phyloP scores from a whole-genome alignment of 2,797 vertebrate genomes.

The Octomys mimax region DNA sequence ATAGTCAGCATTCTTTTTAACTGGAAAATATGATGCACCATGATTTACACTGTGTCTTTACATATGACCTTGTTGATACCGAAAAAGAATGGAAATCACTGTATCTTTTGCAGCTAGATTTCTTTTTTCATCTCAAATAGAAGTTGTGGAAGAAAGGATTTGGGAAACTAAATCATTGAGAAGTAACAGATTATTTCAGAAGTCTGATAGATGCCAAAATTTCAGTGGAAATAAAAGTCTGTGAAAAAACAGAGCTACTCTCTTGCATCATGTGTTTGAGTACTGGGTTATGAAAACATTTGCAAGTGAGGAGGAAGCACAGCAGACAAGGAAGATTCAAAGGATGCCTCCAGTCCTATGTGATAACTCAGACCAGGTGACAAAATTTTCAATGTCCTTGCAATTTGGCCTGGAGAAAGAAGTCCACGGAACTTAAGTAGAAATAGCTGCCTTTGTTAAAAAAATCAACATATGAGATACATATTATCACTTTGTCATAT shows the following conservation, averaged over 20 bases:
- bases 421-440: neutral
- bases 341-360: neutral
- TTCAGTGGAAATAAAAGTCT: constrained; percentile 83
- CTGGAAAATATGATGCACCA: constrained; percentile 43
- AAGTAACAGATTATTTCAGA: constrained; percentile 79
- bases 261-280: constrained; percentile 77
- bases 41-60: constrained; percentile 9
- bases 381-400: neutral
- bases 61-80: constrained; percentile 65
- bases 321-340: constrained; percentile 51
- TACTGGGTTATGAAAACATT: constrained; percentile 61
- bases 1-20: neutral
- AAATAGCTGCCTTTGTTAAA: neutral
- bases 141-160: constrained; percentile 74
- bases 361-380: neutral
- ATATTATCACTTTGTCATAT: neutral
- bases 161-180: constrained; percentile 80
- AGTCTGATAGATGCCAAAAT: constrained; percentile 81
- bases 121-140: constrained; percentile 74
- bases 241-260: constrained; percentile 73
- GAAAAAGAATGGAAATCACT: constrained; percentile 78
- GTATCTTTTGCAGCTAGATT: constrained; percentile 77
- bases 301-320: constrained; percentile 39
- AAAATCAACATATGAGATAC: neutral
- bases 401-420: constrained; percentile 1